Base-by-base conservation (phyloP, 2,797 vertebrate genomes). In the Acanthis flammea region DNA sequence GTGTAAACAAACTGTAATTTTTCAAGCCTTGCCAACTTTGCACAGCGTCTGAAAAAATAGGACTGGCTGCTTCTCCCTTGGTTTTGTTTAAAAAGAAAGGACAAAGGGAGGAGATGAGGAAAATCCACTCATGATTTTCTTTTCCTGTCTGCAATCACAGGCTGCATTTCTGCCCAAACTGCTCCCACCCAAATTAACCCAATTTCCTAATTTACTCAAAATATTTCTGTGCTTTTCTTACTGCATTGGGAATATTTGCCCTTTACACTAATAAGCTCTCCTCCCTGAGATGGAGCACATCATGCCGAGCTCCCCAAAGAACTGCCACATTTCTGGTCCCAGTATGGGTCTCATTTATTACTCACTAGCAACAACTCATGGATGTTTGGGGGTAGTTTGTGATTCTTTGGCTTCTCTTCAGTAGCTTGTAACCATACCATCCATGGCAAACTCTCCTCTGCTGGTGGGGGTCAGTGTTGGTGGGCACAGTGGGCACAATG, bases 121-220 rank as follows among this genome's bases (percentile, higher is more conserved):
- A 92, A 92, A 96, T 72, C 93, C 93, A 91, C 78, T 92, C 82
- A 30, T 37, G 42, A 57, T 73, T 89, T 75, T 91, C 68, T 83
- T 94, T 96, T 92, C 91, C 94, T 96, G 84, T 74, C 65, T 62
- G 51, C 61, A 86, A 22, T 94, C 67, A 70, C 72, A 73, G 61
- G 50, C 62, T 84, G 39, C 30, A 33, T 60, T 74, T 33, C 66
- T 97, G 60, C 61, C 81, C 44, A 42, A 37, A 91, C 68, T 90
- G 51, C 41, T 92, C 88, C 84, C 84, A 93, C 81, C 93, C 86
- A 94, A 81, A 94, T 93, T 92, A 93, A 90, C 79, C 73, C 80
- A 90, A 63, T 92, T 94, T 95, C 85, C 92, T 95, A 93, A 91
- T 90, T 90, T 91, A 61, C 78, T 86, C 19, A 0, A 86, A 94